Evolutionary conservation across 2,797 vertebrate genomes (phyloP).

Genomic region (Propithecus deckenii): DNA sequence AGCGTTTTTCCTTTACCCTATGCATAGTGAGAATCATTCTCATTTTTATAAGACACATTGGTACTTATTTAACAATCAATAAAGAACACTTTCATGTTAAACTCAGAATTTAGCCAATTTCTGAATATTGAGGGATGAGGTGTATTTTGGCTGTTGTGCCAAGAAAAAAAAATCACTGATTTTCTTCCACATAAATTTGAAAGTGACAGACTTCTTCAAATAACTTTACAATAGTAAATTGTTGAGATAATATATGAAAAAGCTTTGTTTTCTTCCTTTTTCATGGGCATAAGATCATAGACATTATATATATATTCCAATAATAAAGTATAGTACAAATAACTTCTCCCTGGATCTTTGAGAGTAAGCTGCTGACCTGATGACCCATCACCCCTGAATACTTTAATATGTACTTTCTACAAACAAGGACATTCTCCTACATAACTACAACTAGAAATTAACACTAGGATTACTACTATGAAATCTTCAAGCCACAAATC

Average conservation of each 20-base stretch:
- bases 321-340: not conserved
- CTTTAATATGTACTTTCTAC: not conserved
- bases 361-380: not conserved
- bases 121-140: not conserved
- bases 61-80: not conserved
- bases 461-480: not conserved
- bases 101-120: not conserved
- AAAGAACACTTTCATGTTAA: not conserved
- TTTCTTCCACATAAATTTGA: constrained; percentile 42
- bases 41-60: constrained; percentile 10
- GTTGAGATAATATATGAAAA: not conserved
- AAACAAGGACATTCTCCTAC: not conserved
- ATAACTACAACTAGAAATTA: not conserved
- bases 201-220: not conserved
- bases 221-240: not conserved
- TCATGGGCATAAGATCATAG: not conserved
- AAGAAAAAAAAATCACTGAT: not conserved
- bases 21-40: not conserved
- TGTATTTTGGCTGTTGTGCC: not conserved
- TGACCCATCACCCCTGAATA: not conserved
- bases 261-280: not conserved
- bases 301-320: not conserved
- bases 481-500: not conserved
- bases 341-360: not conserved
- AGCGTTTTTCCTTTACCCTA: not conserved